Conservation (phyloP, 2,888 invertebrate species). For the Temnothorax rugatulus region DNA sequence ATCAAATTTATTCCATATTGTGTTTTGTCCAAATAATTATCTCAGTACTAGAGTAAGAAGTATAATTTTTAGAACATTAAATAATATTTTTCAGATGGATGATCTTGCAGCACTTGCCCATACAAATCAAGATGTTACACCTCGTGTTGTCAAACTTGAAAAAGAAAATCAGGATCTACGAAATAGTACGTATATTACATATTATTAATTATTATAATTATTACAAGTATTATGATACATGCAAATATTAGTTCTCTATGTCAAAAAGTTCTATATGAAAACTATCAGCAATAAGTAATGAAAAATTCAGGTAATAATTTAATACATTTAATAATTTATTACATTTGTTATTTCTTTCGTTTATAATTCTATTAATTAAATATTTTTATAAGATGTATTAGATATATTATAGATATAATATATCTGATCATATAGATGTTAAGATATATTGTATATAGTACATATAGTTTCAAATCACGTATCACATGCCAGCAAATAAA, state of each 20-base stretch:
- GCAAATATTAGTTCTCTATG: background rate
- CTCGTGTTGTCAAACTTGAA: slow-evolving; percentile 88
- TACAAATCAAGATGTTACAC: slow-evolving; percentile 88
- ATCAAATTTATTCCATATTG: background rate
- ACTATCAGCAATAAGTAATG: background rate
- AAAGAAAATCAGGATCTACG: slow-evolving; percentile 87
- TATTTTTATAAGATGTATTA: background rate
- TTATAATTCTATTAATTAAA: background rate
- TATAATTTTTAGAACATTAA: slow-evolving; percentile 4
- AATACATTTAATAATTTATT: slow-evolving; percentile 12
- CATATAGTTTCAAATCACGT: background rate
- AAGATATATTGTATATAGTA: background rate
- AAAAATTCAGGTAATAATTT: background rate
- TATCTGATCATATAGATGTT: too few species aligned
- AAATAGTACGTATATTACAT: slow-evolving; percentile 78
- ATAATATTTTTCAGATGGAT: slow-evolving; percentile 88
- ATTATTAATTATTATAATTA: slow-evolving; percentile 46
- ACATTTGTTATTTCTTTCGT: background rate
- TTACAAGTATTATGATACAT: slow-evolving; percentile 5
- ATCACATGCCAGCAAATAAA: background rate
- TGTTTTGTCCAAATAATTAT: background rate
- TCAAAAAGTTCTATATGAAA: slow-evolving; percentile 21
- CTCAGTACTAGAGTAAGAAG: background rate
- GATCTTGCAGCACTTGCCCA: slow-evolving; percentile 88
- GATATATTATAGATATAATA: background rate